phyloP scores from a whole-genome alignment of 35 echinoderm and acorn worm species.

The Lytechinus pictus region DNA sequence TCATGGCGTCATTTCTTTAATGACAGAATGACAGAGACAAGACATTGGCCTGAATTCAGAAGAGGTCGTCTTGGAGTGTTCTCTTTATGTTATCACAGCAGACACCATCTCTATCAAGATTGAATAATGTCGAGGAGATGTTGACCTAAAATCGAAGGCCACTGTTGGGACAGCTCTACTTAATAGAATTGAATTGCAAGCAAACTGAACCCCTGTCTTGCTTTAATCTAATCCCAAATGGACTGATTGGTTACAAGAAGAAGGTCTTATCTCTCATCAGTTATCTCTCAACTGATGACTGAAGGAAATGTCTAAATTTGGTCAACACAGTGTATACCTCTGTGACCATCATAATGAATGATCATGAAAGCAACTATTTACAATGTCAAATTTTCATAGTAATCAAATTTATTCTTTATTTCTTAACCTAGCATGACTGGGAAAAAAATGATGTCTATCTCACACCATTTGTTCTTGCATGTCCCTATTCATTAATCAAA shows the following conservation, averaged over 20 bases:
- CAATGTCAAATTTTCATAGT: too few relatives aligned
- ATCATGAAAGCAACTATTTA: not conserved
- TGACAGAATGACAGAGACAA: too few relatives aligned
- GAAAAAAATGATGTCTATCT: not conserved
- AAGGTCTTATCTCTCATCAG: not conserved
- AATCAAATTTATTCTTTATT: not conserved
- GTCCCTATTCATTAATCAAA: not conserved
- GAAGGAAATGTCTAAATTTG: not conserved
- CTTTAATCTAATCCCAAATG: not conserved
- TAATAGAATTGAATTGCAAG: not conserved
- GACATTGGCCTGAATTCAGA: not conserved
- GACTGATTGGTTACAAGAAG: not conserved
- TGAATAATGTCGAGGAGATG: not conserved
- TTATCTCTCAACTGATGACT: not conserved
- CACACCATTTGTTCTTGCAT: not conserved
- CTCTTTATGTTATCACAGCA: not conserved
- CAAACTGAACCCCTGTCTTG: not conserved
- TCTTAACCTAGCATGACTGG: not conserved
- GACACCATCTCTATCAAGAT: not conserved
- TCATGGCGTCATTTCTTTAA: too few relatives aligned
- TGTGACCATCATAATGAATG: not conserved
- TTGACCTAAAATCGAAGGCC: not conserved
- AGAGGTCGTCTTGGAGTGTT: not conserved
- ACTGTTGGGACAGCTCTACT: not conserved
- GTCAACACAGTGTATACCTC: not conserved